Base-by-base conservation (phyloP, 2,113 vertebrate species). In the Myotis davidii region DNA sequence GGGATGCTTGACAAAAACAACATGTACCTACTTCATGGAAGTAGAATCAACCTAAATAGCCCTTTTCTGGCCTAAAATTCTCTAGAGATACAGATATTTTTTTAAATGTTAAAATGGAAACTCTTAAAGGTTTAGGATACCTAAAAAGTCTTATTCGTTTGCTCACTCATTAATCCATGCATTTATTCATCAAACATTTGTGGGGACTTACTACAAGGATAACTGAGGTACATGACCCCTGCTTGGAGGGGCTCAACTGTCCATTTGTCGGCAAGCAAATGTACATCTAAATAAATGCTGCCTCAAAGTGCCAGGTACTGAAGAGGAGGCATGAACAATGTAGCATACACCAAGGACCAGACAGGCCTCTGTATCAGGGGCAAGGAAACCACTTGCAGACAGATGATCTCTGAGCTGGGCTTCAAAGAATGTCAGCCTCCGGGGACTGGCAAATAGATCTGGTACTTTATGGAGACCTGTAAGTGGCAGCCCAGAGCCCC, bases 401-500 rank as follows among this genome's bases (percentile, higher is more conserved):
- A 84, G 52, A n/a, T 17, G 2, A 27, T 64, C 50, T 65, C 61
- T 90, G 59, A 87, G 45, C 61, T 45, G 21, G 18, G 32, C 56
- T 72, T 89, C 7, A n/a, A 64, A 69, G 77, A 77, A 82, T 50
- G 29, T 81, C 59, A 34, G 64, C 29, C 93, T 91, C 83, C 14
- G 11, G 96, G 77, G 82, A 95, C 45, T 78, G 61, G 54, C 42
- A 86, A 73, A 83, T 59, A 64, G 37, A 82, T 78, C 7, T 1
- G 6, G n/a, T 32, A 56, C n/a, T 78, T 77, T 93, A 54, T 42
- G 25, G 48, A 94, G 61, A 72, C 29, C 85, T 77, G 81, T 86
- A 94, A 94, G 39, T 59, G 74, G 76, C 92, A 95, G 61, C 52
- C 45, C 70, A 61, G 5, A 77, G 13, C 11, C 93, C 67, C 61